Base-by-base conservation (phyloP, 2,888 invertebrate genomes). In the Fragum sueziense region DNA sequence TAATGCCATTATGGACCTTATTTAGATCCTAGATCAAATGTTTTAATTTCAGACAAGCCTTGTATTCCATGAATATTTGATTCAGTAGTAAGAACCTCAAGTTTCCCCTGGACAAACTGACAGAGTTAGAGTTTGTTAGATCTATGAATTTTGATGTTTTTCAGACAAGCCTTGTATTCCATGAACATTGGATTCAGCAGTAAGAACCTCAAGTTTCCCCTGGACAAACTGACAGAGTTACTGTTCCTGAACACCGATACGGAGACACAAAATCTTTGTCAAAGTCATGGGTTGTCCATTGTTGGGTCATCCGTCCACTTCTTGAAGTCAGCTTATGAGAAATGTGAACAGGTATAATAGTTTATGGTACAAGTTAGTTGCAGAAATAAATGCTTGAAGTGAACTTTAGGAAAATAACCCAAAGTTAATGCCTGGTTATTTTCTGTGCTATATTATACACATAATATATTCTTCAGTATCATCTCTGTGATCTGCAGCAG, bases 111-210 rank as follows among this genome's bases (percentile, higher is more conserved):
- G 68, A 70, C 25, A 80, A 79, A 47, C 33, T 84, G 47, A 80
- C 70, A 70, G 62, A 76, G 41, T 70, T 80, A 31, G n/a, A n/a
- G n/a, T n/a, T n/a, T n/a, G n/a, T n/a, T n/a, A n/a, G n/a, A n/a
- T n/a, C n/a, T n/a, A n/a, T n/a, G n/a, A n/a, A n/a, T n/a, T n/a
- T n/a, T n/a, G n/a, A n/a, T n/a, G n/a, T n/a, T 51, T 84, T 80
- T 31, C 80, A 90, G 88, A 52, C 79, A 76, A 47, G 82, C 85
- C 1, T 69, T 90, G 6, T 73, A 85, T 54, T 78, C 81, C 4
- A 82, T 90, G 82, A 85, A 85, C 27, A 65, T 79, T 20, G 90
- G 82, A 3, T 88, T 84, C 81, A 87, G 85, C 74, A 87, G 88
- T 54, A 88, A 87, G 61, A 84, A 83, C 61, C 82, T 79, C 11